These are phyloP conservation scores for Ictidomys tridecemlineatus DNA, from an alignment of 2,113 vertebrate species.

Conservation along the genomic window DNA sequence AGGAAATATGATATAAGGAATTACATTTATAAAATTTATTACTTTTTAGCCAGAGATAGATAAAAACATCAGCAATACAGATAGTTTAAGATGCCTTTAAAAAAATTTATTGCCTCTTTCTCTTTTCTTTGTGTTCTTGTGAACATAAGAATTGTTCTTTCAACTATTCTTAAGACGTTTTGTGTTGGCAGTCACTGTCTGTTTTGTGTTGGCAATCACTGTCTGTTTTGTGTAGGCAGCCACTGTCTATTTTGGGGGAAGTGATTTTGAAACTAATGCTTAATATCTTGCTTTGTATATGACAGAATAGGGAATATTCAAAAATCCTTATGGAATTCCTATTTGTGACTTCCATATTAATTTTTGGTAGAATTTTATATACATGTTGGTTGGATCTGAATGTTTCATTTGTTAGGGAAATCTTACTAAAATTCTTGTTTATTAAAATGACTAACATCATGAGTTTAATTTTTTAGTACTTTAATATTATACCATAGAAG, in stretches of 20 bases:
- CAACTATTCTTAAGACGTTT: neutral
- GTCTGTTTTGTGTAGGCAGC: neutral
- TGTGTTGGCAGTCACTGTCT: neutral
- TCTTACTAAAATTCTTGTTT: neutral
- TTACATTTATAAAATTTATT: neutral
- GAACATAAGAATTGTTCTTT: neutral
- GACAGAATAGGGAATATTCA: neutral
- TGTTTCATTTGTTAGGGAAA: slow-evolving; percentile 21
- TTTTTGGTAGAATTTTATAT: neutral
- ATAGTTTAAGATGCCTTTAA: slow-evolving; percentile 11
- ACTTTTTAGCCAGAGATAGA: neutral
- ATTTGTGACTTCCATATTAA: neutral
- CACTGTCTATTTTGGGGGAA: neutral
- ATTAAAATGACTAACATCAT: slow-evolving; percentile 19
- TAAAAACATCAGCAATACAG: slow-evolving; percentile 25
- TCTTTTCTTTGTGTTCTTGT: neutral
- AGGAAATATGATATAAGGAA: slow-evolving; percentile 42
- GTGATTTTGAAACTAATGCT: neutral
- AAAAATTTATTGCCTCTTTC: neutral
- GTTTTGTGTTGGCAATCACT: neutral
- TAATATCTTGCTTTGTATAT: neutral
- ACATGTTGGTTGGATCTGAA: neutral
- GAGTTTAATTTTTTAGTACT: neutral
- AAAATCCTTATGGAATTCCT: slow-evolving; percentile 15
- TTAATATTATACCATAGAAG: neutral